These are phyloP conservation scores for Drosophila bocqueti DNA, from an alignment of 1,140 invertebrate genomes.

Conservation along the genomic window DNA sequence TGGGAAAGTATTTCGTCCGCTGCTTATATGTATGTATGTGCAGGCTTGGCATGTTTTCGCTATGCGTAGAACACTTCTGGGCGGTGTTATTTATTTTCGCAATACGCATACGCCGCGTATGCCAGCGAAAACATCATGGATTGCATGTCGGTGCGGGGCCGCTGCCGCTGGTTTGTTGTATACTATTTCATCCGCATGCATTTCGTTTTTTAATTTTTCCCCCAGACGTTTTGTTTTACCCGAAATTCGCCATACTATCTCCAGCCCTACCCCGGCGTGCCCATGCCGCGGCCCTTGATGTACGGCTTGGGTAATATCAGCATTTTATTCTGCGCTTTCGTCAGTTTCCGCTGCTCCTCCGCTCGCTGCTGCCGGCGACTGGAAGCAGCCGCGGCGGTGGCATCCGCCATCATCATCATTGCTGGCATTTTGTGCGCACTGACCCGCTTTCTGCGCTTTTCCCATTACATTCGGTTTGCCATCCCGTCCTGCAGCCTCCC, in stretches of 20 bases:
- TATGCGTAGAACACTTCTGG: constrained; percentile 52
- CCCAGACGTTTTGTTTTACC: constrained; percentile 67
- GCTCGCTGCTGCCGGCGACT: background rate
- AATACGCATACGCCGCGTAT: constrained; percentile 62
- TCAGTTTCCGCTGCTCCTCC: constrained; percentile 58
- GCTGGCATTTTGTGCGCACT: constrained; percentile 78
- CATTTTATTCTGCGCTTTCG: constrained; percentile 72
- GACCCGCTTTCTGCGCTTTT: constrained; percentile 79
- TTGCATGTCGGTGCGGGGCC: constrained; percentile 3
- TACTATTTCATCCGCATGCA: constrained; percentile 58
- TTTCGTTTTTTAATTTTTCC: constrained; percentile 33
- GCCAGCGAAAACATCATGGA: constrained; percentile 21
- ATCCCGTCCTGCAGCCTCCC: constrained; percentile 29
- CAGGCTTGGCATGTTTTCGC: constrained; percentile 36
- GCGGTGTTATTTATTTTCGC: constrained; percentile 67
- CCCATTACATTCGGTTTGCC: constrained; percentile 76
- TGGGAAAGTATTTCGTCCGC: constrained; percentile 3
- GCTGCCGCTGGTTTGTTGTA: constrained; percentile 20
- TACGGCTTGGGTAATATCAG: constrained; percentile 71
- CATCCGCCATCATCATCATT: constrained; percentile 75
- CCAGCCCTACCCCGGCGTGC: background rate
- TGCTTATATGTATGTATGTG: constrained; percentile 20
- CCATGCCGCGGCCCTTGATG: constrained; percentile 35
- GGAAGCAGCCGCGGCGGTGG: constrained; percentile 34
- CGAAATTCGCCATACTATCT: constrained; percentile 56